Percentiles rank a stretch among this genome's conserved stretches.
phyloP scores from a whole-genome alignment of 2,797 vertebrate genomes.

The Agapornis canus region DNA sequence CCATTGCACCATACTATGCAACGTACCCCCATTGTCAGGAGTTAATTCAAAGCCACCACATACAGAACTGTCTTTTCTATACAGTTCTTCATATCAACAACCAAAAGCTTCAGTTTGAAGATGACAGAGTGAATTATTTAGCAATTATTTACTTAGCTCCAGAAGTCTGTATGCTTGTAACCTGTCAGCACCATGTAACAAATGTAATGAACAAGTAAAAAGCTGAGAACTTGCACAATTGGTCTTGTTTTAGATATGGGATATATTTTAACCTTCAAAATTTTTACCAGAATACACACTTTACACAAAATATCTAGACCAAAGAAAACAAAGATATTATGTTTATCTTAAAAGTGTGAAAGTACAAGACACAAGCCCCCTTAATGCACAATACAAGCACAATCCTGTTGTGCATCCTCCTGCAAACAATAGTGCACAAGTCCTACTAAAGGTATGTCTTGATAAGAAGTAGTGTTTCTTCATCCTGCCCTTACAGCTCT shows the following conservation, averaged over 20 bases:
- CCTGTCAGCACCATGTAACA: background rate
- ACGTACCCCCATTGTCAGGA: background rate
- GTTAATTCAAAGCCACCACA: background rate
- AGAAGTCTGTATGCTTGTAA: background rate
- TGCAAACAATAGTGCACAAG: background rate
- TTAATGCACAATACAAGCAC: background rate
- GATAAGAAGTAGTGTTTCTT: background rate
- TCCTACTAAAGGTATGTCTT: background rate
- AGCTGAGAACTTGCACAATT: background rate
- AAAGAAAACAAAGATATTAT: background rate
- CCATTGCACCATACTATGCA: background rate
- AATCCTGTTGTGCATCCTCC: background rate
- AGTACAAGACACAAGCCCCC: background rate
- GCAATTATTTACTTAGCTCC: background rate
- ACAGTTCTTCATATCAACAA: background rate
- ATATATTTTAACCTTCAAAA: background rate
- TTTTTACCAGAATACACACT: background rate
- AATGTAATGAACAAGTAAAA: background rate
- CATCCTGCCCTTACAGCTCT: background rate
- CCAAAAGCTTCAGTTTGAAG: background rate
- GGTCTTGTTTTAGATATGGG: background rate
- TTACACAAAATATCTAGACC: background rate
- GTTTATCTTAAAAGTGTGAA: background rate
- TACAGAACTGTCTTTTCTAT: background rate
- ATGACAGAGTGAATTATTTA: background rate